A percentile compares a stretch with the other conserved stretches of the same genome.
Evolutionary conservation across 2,113 vertebrate genomes (phyloP).

Genomic region (Channa argus): DNA sequence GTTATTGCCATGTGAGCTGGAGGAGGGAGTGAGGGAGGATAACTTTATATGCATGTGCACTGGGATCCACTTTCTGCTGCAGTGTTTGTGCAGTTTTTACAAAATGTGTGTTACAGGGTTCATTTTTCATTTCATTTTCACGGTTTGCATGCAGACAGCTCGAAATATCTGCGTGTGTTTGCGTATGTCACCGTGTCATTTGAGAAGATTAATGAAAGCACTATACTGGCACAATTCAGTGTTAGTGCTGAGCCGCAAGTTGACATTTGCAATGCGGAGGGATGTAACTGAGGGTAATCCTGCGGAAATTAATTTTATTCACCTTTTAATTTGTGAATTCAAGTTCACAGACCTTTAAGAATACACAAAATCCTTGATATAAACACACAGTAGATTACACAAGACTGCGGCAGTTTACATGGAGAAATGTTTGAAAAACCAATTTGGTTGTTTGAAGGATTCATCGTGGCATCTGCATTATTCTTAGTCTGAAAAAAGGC

Average conservation of each 20-base stretch:
- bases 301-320: conserved; percentile 21
- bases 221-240: conserved; percentile 1
- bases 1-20: conserved; percentile 41
- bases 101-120: not conserved
- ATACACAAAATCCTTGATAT: conserved; percentile 6
- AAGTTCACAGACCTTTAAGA: conserved; percentile 41
- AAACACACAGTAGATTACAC: conserved; percentile 11
- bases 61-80: conserved; percentile 21
- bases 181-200: conserved; percentile 10
- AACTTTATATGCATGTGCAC: not conserved
- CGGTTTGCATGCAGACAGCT: not conserved
- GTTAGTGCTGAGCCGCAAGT: not conserved
- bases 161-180: not conserved
- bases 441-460: conserved; percentile 24
- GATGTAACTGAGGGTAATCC: conserved; percentile 33
- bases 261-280: conserved; percentile 33
- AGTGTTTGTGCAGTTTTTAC: conserved; percentile 17
- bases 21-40: conserved; percentile 5
- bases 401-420: conserved; percentile 7
- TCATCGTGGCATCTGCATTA: conserved; percentile 42
- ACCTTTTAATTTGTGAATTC: conserved; percentile 45
- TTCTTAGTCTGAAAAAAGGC: conserved; percentile 15
- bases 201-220: conserved; percentile 53
- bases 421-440: conserved; percentile 17
- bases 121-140: conserved; percentile 5